phyloP scores from a whole-genome alignment of 2,797 vertebrate species.

The Xenopus petersii region DNA sequence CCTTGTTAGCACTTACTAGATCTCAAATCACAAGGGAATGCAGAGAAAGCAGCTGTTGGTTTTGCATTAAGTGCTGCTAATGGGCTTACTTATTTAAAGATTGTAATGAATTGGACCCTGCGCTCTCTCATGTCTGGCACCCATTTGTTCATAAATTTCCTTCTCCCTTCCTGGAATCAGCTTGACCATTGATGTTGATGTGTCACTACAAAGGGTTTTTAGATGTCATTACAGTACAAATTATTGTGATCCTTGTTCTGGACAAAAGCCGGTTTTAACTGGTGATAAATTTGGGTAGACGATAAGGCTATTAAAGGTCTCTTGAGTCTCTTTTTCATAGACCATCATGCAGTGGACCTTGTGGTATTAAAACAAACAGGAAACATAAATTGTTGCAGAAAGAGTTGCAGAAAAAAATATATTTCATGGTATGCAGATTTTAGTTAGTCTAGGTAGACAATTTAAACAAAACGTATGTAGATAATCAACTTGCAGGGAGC shows the following conservation, averaged over 20 bases:
- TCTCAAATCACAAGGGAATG: conserved; percentile 29
- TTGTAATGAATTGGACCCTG: conserved; percentile 22
- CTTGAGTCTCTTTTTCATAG: no score
- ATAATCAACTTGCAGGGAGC: no score
- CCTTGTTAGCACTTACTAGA: conserved; percentile 17
- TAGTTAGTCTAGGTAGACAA: no score
- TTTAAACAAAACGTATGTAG: no score
- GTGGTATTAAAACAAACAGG: no score
- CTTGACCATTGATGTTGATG: conserved; percentile 7
- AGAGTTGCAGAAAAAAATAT: no score
- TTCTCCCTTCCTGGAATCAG: conserved; percentile 31
- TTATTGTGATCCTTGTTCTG: not conserved
- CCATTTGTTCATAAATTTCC: conserved; percentile 25
- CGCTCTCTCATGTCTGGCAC: not conserved
- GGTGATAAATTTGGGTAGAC: no score
- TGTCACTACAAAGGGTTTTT: conserved; percentile 17
- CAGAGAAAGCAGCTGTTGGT: conserved; percentile 5
- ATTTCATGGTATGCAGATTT: no score
- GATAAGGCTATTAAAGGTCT: no score
- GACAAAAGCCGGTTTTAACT: not conserved
- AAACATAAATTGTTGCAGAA: no score
- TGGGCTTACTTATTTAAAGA: conserved; percentile 33
- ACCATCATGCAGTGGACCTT: no score
- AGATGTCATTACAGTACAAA: not conserved
- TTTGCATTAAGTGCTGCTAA: conserved; percentile 38